phyloP scores from a whole-genome alignment of 2,797 vertebrate species.

The Ctenosaura bakeri region DNA sequence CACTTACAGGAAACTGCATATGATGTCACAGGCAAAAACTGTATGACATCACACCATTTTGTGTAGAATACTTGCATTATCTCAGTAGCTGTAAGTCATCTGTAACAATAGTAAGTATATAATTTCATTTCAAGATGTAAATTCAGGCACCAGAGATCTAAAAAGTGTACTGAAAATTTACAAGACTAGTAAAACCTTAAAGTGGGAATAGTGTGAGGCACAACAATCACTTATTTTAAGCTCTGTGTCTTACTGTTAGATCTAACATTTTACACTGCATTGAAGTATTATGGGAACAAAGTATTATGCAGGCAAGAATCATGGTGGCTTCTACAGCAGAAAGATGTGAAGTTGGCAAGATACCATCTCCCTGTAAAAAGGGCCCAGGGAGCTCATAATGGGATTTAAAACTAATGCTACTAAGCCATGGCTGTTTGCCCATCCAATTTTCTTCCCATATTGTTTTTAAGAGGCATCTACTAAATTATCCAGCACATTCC shows the following conservation, averaged over 20 bases:
- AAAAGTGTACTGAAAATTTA: conserved; percentile 3
- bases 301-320: background rate
- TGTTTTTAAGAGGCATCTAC: conserved; percentile 44
- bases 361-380: conserved; percentile 38
- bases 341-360: conserved; percentile 42
- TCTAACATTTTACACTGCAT: background rate
- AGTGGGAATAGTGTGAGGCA: background rate
- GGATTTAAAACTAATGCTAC: conserved; percentile 61
- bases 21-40: conserved; percentile 42
- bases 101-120: background rate
- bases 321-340: conserved; percentile 18
- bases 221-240: background rate
- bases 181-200: background rate
- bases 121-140: conserved; percentile 1
- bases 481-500: conserved; percentile 41
- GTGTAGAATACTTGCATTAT: conserved; percentile 5
- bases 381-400: conserved; percentile 41
- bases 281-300: background rate
- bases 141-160: background rate
- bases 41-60: conserved; percentile 57
- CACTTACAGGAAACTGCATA: conserved; percentile 46
- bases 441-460: conserved; percentile 36
- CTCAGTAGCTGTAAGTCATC: background rate
- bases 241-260: background rate
- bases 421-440: conserved; percentile 54